Evolutionary conservation across 2,113 vertebrate genomes (phyloP).

Genomic region (Scomber scombrus): DNA sequence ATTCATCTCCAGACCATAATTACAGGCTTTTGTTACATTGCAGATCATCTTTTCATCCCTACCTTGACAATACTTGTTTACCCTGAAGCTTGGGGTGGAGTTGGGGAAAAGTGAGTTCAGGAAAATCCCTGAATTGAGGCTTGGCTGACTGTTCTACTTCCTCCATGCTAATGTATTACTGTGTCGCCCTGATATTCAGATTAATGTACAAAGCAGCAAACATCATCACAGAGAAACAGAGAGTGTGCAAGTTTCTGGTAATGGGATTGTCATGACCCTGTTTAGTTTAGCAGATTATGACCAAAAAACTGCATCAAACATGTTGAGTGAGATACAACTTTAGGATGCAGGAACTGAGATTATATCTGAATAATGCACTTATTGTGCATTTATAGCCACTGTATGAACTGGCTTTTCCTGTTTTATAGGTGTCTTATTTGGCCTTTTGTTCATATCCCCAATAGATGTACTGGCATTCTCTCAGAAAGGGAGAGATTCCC

Average conservation of each 20-base stretch:
- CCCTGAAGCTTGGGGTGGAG: constrained; percentile 8
- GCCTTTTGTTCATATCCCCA: constrained; percentile 1
- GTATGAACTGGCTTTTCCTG: constrained; percentile 37
- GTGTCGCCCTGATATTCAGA: too few relatives aligned
- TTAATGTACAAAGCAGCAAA: too few relatives aligned
- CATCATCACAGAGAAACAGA: too few relatives aligned
- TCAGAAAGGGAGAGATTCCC: neutral
- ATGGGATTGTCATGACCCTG: too few relatives aligned
- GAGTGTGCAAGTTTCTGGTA: too few relatives aligned
- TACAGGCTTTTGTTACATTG: constrained; percentile 23
- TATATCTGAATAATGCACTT: neutral
- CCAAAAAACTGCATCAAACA: too few relatives aligned
- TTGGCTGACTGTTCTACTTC: neutral
- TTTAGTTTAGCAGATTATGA: too few relatives aligned
- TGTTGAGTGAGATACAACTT: too few relatives aligned
- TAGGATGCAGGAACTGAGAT: too few relatives aligned
- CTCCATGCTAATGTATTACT: too few relatives aligned
- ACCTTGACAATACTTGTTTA: neutral
- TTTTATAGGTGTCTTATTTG: constrained; percentile 10
- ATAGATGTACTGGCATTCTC: neutral
- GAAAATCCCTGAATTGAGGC: neutral
- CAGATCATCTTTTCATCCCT: constrained; percentile 9
- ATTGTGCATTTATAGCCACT: neutral
- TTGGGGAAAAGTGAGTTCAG: constrained; percentile 4
- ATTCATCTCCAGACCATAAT: constrained; percentile 7